Evolutionary conservation across 2,888 invertebrate species (phyloP).

Genomic region (Anagyrus pseudococci): DNA sequence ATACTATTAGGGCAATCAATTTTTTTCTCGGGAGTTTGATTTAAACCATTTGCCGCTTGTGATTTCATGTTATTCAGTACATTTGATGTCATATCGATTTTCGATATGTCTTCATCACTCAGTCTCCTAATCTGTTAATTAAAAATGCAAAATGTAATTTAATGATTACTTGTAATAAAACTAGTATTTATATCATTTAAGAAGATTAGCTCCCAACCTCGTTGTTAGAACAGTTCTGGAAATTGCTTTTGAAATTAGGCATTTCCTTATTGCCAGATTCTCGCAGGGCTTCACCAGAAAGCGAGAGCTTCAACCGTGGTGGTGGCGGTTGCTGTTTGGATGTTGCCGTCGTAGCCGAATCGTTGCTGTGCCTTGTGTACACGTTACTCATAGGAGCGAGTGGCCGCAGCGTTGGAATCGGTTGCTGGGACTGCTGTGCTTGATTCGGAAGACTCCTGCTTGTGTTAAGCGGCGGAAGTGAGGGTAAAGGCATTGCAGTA

Average conservation of each 20-base stretch:
- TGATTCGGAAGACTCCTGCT: conserved; percentile 45
- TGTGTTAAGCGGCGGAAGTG: conserved; percentile 45
- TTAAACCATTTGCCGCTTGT: conserved; percentile 56
- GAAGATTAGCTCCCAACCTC: conserved; percentile 55
- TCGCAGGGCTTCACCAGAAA: conserved; percentile 53
- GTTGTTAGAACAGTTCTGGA: conserved; percentile 58
- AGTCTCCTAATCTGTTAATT: conserved; percentile 67
- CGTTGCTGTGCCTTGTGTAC: conserved; percentile 50
- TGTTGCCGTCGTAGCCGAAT: conserved; percentile 40
- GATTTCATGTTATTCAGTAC: conserved; percentile 67
- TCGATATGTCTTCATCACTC: conserved; percentile 71
- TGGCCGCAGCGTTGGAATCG: conserved; percentile 50
- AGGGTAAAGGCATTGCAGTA: conserved; percentile 45
- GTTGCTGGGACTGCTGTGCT: conserved; percentile 38
- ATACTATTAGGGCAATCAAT: conserved; percentile 49
- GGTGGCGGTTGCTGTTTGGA: conserved; percentile 47
- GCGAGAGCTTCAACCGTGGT: conserved; percentile 53
- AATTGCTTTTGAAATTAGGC: conserved; percentile 59
- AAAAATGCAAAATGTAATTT: conserved; percentile 16
- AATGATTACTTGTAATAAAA: not conserved
- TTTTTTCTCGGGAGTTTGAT: conserved; percentile 53
- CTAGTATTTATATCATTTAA: not conserved
- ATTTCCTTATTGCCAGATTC: conserved; percentile 58
- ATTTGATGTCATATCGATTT: conserved; percentile 63
- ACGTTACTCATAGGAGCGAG: conserved; percentile 48